These are phyloP conservation scores for Ptychodera flava DNA, from an alignment of 35 echinoderm and acorn worm species.

Conservation along the genomic window DNA sequence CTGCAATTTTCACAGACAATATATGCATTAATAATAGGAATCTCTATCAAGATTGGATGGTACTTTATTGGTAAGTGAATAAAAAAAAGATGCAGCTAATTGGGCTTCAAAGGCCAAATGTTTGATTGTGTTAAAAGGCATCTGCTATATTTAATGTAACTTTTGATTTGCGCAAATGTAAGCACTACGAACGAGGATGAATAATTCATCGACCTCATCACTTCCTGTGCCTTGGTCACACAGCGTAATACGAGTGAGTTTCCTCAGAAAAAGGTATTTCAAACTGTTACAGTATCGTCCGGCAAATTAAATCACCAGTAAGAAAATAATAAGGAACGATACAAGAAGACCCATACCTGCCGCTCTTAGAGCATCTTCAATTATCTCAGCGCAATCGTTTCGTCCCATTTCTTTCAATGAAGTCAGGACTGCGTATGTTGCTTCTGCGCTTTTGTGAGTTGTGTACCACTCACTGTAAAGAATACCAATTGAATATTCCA, in stretches of 20 bases:
- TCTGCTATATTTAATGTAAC: too few species aligned
- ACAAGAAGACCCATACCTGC: conserved; percentile 62
- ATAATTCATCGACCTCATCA: background rate
- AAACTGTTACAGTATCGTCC: background rate
- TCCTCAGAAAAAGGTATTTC: background rate
- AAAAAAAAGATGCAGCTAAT: too few species aligned
- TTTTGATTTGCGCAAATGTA: background rate
- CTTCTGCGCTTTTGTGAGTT: conserved; percentile 94
- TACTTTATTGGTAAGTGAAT: too few species aligned
- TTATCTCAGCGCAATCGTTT: conserved; percentile 70
- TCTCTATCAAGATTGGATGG: too few species aligned
- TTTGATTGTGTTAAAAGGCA: too few species aligned
- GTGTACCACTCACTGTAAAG: conserved; percentile 81
- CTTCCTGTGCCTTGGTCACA: background rate
- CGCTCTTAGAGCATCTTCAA: conserved; percentile 57
- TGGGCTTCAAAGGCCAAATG: too few species aligned
- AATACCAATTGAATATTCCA: background rate
- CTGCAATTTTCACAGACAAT: too few species aligned
- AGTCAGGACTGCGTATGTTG: conserved; percentile 85
- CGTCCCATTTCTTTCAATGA: conserved; percentile 90
- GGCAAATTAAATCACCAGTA: background rate
- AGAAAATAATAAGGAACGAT: background rate
- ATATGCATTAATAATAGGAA: too few species aligned
- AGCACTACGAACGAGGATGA: background rate
- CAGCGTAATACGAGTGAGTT: background rate